phyloP scores from a whole-genome alignment of 23 tunicate genomes.

The Ciona savignyi region DNA sequence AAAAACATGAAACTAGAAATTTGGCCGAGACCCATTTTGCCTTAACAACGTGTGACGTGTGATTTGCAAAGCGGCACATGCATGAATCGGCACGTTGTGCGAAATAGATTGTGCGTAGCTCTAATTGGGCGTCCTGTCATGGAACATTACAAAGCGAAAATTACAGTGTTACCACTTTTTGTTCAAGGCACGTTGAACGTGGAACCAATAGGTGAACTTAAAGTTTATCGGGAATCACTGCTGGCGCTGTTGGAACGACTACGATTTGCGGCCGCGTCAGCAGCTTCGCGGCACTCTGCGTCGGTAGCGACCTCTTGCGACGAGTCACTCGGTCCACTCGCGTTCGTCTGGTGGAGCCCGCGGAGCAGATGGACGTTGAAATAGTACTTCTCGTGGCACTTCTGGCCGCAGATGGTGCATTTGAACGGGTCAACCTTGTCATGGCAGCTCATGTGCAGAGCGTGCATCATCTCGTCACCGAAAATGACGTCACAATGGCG shows the following conservation, averaged over 20 bases:
- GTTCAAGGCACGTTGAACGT: neutral
- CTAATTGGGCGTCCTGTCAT: too few species aligned
- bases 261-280: neutral
- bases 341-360: constrained; percentile 65
- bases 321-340: constrained; percentile 1
- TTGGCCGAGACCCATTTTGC: neutral
- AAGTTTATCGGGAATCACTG: neutral
- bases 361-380: constrained; percentile 90
- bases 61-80: too few species aligned
- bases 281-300: neutral
- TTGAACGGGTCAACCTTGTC: constrained; percentile 76
- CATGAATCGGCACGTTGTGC: too few species aligned
- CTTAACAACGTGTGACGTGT: too few species aligned
- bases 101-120: too few species aligned
- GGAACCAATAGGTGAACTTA: neutral
- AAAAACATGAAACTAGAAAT: neutral
- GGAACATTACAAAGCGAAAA: neutral
- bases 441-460: constrained; percentile 96
- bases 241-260: constrained; percentile 4
- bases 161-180: neutral
- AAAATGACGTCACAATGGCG: constrained; percentile 76
- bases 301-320: constrained; percentile 1
- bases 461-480: constrained; percentile 93
- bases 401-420: constrained; percentile 92
- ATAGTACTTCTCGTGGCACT: constrained; percentile 88